Evolutionary conservation across 2,888 invertebrate genomes (phyloP).

Genomic region (Conistra vaccinii): DNA sequence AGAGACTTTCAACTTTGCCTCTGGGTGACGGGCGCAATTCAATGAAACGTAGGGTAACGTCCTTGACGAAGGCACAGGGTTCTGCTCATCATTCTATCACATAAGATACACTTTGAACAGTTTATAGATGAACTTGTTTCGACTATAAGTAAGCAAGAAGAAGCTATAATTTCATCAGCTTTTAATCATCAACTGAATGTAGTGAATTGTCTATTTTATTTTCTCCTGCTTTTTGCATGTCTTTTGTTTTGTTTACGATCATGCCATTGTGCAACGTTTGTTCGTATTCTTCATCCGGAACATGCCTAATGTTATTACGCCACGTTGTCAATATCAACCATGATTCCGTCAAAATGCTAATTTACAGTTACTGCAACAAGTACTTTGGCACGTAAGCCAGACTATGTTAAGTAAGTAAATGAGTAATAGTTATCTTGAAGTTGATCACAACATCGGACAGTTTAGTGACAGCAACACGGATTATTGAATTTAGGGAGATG

Average conservation of each 20-base stretch:
- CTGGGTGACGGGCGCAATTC: constrained; percentile 11
- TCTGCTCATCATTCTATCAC: background rate
- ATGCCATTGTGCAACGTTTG: constrained; percentile 11
- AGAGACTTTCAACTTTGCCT: constrained; percentile 31
- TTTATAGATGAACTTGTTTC: background rate
- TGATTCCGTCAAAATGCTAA: constrained; percentile 33
- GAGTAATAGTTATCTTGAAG: constrained; percentile 40
- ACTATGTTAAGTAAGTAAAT: constrained; percentile 42
- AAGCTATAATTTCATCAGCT: background rate
- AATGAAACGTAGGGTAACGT: background rate
- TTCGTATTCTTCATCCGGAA: background rate
- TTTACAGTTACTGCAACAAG: constrained; percentile 22
- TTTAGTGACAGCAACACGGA: constrained; percentile 26
- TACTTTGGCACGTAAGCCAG: constrained; percentile 24
- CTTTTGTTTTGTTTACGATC: constrained; percentile 9
- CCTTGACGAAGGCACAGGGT: background rate
- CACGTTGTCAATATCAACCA: constrained; percentile 9
- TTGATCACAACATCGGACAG: constrained; percentile 23
- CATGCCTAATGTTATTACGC: background rate
- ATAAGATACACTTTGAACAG: background rate
- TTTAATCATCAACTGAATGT: background rate
- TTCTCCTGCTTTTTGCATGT: background rate
- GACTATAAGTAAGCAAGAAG: no score
- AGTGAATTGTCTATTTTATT: background rate
- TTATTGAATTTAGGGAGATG: constrained; percentile 8